Conservation (phyloP, 1,140 invertebrate genomes). For the Drosophila kepulauana region DNA sequence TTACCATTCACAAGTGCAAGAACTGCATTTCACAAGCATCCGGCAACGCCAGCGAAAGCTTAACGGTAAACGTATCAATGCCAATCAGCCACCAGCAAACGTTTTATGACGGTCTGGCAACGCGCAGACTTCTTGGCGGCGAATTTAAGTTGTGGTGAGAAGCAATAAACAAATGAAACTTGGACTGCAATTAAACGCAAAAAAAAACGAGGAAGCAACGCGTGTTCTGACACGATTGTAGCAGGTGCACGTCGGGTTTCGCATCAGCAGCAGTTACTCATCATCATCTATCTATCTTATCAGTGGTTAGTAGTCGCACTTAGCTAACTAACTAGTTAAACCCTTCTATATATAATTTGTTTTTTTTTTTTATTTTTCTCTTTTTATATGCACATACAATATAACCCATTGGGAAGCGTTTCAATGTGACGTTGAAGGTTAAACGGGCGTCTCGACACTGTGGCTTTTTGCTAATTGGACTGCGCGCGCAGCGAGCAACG, state of each 20-base stretch:
- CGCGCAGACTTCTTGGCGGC: not conserved
- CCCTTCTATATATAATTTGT: not conserved
- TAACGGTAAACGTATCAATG: not conserved
- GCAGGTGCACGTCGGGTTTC: not conserved
- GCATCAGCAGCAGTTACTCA: not conserved
- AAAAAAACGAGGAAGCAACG: not conserved
- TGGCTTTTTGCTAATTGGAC: slow-evolving; percentile 45
- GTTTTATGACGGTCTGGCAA: not conserved
- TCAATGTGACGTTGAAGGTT: slow-evolving; percentile 76
- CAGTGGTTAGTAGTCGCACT: not conserved
- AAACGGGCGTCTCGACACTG: slow-evolving; percentile 38
- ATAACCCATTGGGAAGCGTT: slow-evolving; percentile 2
- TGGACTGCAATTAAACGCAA: not conserved
- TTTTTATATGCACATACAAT: no score
- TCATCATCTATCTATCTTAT: not conserved
- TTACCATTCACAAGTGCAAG: not conserved
- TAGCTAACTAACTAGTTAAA: not conserved
- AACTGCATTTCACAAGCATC: not conserved
- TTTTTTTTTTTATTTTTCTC: no score
- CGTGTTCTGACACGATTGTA: not conserved
- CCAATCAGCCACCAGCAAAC: not conserved
- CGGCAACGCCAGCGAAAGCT: not conserved
- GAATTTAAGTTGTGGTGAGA: not conserved
- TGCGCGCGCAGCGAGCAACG: slow-evolving; percentile 68
- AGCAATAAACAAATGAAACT: not conserved